Conservation (phyloP, 2,797 vertebrate genomes). For the Moxostoma hubbsi region DNA sequence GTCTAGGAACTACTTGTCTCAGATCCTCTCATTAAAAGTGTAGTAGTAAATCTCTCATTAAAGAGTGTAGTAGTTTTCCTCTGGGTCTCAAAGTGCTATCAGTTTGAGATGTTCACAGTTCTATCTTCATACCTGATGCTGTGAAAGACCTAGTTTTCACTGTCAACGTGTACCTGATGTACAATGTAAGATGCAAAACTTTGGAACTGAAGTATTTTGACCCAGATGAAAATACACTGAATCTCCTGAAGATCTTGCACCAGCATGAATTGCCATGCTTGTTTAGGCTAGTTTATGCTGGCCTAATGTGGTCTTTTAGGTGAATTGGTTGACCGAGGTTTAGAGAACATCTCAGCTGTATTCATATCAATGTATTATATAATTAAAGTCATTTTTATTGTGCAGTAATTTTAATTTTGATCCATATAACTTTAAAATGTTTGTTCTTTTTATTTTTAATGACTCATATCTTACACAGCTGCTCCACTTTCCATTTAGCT, state of each 20-base stretch:
- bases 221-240: conserved; percentile 1
- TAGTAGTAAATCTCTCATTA: too few relatives aligned
- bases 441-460: neutral
- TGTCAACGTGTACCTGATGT: conserved; percentile 7
- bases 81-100: conserved; percentile 20
- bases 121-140: conserved; percentile 6
- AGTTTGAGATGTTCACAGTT: conserved; percentile 25
- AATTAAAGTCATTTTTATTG: conserved; percentile 4
- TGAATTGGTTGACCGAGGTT: neutral
- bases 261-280: too few relatives aligned
- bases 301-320: too few relatives aligned
- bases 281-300: too few relatives aligned
- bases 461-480: conserved; percentile 11
- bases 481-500: conserved; percentile 27
- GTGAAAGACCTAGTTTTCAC: conserved; percentile 1
- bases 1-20: neutral
- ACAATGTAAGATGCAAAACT: neutral
- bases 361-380: neutral
- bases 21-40: conserved; percentile 35
- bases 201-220: neutral
- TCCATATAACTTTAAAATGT: conserved; percentile 14
- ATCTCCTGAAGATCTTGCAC: too few relatives aligned
- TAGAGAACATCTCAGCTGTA: neutral
- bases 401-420: conserved; percentile 3
- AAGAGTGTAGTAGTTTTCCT: conserved; percentile 14